These are phyloP conservation scores for Physeter macrocephalus DNA, from an alignment of 2,113 vertebrate genomes.

Conservation along the genomic window DNA sequence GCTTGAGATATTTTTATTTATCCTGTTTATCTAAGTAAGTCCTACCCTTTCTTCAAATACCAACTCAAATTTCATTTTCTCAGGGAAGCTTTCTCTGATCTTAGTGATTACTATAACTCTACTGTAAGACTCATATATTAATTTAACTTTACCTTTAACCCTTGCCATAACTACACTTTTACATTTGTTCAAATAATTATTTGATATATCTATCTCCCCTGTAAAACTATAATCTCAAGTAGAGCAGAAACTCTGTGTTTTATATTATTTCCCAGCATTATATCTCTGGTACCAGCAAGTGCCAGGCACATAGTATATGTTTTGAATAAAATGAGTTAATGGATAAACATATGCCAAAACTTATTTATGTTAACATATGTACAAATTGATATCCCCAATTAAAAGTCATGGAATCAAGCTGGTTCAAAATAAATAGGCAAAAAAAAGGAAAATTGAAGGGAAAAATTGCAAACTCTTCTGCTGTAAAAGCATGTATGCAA, in stretches of 20 bases:
- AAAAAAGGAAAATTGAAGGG: background rate
- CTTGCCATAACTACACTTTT: background rate
- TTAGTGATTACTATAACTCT: background rate
- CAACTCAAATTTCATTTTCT: background rate
- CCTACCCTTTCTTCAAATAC: background rate
- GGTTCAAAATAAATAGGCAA: background rate
- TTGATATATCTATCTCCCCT: background rate
- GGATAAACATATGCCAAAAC: background rate
- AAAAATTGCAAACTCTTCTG: background rate
- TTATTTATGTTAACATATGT: background rate
- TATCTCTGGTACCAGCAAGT: background rate
- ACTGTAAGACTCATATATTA: background rate
- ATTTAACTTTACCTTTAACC: background rate
- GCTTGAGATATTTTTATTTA: background rate
- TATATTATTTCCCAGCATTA: background rate
- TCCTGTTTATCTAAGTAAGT: background rate
- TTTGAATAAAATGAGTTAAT: background rate
- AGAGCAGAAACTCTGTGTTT: background rate
- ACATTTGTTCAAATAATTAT: background rate
- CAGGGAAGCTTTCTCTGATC: background rate
- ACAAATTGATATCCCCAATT: background rate
- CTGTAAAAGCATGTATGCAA: fast-evolving
- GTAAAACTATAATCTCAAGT: background rate
- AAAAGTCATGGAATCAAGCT: background rate
- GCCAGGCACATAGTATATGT: background rate